phyloP scores from a whole-genome alignment of 2,888 invertebrate genomes.

The Eulithis testata region DNA sequence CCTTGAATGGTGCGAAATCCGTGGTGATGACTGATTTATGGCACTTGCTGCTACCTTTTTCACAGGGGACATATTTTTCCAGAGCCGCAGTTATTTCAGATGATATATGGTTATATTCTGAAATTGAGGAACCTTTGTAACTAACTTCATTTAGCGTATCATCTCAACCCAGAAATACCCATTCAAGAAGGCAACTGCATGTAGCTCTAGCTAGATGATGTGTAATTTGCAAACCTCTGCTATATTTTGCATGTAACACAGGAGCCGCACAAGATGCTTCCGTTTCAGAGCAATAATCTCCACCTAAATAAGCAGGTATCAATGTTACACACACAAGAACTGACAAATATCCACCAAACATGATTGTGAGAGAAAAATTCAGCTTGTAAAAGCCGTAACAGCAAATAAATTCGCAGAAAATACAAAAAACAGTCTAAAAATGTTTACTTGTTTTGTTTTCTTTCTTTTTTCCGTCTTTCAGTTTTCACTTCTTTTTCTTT shows the following conservation, averaged over 20 bases:
- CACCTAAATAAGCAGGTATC: slow-evolving; percentile 13
- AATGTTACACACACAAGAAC: slow-evolving; percentile 17
- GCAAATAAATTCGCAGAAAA: too few relatives aligned
- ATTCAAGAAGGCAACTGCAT: too few relatives aligned
- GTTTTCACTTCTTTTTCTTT: too few relatives aligned
- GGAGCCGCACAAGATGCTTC: slow-evolving; percentile 42
- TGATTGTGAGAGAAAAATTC: too few relatives aligned
- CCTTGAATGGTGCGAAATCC: slow-evolving; percentile 88
- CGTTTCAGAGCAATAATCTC: slow-evolving; percentile 44
- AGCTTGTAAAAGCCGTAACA: too few relatives aligned
- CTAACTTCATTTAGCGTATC: too few relatives aligned
- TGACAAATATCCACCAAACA: background rate
- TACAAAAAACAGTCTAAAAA: too few relatives aligned
- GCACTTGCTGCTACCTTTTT: slow-evolving; percentile 86
- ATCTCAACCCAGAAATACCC: too few relatives aligned
- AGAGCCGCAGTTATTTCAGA: slow-evolving; percentile 79
- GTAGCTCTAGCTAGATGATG: too few relatives aligned
- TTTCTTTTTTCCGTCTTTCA: too few relatives aligned
- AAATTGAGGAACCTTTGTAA: background rate
- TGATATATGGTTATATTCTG: slow-evolving; percentile 78
- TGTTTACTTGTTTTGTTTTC: too few relatives aligned
- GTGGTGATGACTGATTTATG: slow-evolving; percentile 85
- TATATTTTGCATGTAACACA: slow-evolving; percentile 47
- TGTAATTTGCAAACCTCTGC: slow-evolving; percentile 45
- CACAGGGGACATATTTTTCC: slow-evolving; percentile 82